A percentile compares a stretch with the other conserved stretches of the same genome.
These are phyloP conservation scores for Tiliqua scincoides DNA, from an alignment of 2,113 vertebrate genomes.

Conservation along the genomic window DNA sequence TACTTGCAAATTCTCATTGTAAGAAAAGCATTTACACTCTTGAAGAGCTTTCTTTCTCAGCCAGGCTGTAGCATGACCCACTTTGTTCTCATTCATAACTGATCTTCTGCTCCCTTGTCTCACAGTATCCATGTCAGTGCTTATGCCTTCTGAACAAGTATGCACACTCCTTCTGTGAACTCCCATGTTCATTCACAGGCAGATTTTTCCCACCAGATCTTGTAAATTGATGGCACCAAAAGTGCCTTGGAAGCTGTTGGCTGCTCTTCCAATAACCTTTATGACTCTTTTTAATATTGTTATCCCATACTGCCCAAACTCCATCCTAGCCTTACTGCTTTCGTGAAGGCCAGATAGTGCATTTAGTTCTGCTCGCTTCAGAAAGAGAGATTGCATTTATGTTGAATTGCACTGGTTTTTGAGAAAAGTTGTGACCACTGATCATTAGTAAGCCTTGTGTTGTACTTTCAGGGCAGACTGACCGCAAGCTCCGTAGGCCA, in stretches of 20 bases:
- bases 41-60: not conserved
- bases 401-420: not conserved
- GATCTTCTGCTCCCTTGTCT: not conserved
- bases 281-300: too few relatives aligned
- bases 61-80: not conserved
- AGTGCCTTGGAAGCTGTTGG: not conserved
- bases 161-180: not conserved
- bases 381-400: not conserved
- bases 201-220: not conserved
- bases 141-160: not conserved
- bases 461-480: slow-evolving; percentile 83
- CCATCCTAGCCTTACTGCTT: not conserved
- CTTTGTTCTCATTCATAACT: not conserved
- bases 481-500: slow-evolving; percentile 94
- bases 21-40: too few relatives aligned
- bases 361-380: not conserved
- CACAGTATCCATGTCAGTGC: too few relatives aligned
- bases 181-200: not conserved
- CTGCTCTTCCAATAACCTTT: not conserved
- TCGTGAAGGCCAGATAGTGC: not conserved
- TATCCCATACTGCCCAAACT: too few relatives aligned
- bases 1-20: not conserved
- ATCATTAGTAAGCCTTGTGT: not conserved
- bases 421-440: too few relatives aligned
- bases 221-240: not conserved